Conservation (phyloP, 2,888 invertebrate species). For the Epinotia nisella region DNA sequence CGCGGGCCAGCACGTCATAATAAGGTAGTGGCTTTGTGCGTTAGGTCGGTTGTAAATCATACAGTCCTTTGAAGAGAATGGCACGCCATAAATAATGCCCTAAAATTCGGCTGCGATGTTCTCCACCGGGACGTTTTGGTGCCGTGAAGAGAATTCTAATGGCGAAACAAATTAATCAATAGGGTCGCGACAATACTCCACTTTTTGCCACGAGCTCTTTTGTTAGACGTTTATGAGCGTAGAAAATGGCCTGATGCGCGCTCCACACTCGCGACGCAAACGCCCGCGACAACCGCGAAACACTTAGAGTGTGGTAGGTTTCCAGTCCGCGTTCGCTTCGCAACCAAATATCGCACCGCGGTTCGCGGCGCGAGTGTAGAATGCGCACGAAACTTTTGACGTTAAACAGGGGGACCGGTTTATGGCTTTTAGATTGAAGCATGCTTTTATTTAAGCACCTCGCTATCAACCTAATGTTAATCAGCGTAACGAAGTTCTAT, state of each 20-base stretch:
- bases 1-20: conserved; percentile 81
- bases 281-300: too few species aligned
- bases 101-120: conserved; percentile 73
- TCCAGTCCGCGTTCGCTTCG: too few species aligned
- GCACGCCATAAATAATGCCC: conserved; percentile 80
- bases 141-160: conserved; percentile 76
- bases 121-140: conserved; percentile 70
- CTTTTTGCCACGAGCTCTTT: conserved; percentile 63
- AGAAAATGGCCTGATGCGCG: conserved; percentile 53
- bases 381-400: conserved; percentile 53
- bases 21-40: conserved; percentile 81
- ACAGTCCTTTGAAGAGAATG: conserved; percentile 81
- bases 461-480: conserved; percentile 47
- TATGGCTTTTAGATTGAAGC: conserved; percentile 48
- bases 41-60: conserved; percentile 77
- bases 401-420: conserved; percentile 56
- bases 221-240: conserved; percentile 60
- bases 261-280: too few species aligned
- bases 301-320: too few species aligned
- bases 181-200: conserved; percentile 65
- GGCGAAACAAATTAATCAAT: conserved; percentile 80
- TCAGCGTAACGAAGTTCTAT: conserved; percentile 51
- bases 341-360: too few species aligned
- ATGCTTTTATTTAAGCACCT: conserved; percentile 48
- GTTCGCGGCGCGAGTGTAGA: too few species aligned